Conservation (phyloP, 1,140 invertebrate species). For the Ceratitis capitata region DNA sequence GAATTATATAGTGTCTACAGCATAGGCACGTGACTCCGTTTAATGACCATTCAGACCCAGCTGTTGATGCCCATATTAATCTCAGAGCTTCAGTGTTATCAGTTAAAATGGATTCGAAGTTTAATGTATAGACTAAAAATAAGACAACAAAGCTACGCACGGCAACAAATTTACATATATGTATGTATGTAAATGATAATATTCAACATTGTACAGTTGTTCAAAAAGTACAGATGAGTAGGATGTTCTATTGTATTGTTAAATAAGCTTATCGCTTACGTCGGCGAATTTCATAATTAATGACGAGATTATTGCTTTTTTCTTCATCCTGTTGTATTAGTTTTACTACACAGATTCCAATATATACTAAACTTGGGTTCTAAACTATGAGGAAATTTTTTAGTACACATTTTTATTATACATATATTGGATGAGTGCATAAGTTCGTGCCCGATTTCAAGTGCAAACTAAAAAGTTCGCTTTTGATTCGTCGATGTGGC, state of each 20-base stretch:
- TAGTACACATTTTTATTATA: too few relatives aligned
- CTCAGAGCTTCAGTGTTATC: not conserved
- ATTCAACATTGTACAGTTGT: not conserved
- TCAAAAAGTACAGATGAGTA: not conserved
- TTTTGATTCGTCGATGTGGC: too few relatives aligned
- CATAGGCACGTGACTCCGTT: not conserved
- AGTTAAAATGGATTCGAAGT: not conserved
- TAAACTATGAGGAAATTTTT: too few relatives aligned
- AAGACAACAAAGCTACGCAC: too few relatives aligned
- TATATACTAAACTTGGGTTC: too few relatives aligned
- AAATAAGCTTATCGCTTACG: not conserved
- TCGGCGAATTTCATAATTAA: not conserved
- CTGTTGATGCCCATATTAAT: not conserved
- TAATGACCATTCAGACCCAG: not conserved
- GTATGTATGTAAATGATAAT: not conserved
- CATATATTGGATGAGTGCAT: too few relatives aligned
- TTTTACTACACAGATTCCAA: too few relatives aligned
- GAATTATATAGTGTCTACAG: not conserved
- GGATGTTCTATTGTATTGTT: too few relatives aligned
- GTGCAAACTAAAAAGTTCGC: too few relatives aligned
- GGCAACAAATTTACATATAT: not conserved
- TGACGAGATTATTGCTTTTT: not conserved
- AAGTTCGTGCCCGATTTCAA: too few relatives aligned
- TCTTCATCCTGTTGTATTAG: too few relatives aligned
- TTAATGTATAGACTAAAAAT: not conserved